Conservation (phyloP, 2,888 invertebrate species). For the Xestia c-nigrum region DNA sequence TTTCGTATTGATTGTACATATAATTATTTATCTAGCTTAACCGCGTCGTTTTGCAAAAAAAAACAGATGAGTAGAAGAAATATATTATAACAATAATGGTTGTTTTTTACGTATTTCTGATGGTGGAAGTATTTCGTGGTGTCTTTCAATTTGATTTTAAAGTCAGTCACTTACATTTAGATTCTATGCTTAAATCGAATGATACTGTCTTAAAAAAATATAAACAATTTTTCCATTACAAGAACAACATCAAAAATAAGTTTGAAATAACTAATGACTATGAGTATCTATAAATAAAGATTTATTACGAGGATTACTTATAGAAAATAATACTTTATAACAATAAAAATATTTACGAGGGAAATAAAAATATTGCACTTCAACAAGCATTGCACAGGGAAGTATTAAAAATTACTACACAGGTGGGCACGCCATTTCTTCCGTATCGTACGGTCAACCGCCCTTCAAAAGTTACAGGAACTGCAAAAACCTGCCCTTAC, state of each 20-base stretch:
- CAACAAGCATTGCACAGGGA: constrained; percentile 76
- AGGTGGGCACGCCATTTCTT: constrained; percentile 80
- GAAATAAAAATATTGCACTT: constrained; percentile 67
- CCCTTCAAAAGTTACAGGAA: constrained; percentile 6
- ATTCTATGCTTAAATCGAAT: constrained; percentile 70
- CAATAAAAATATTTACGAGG: constrained; percentile 58
- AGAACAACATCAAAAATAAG: constrained; percentile 63
- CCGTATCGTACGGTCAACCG: constrained; percentile 43
- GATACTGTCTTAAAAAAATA: constrained; percentile 81
- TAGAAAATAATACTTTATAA: constrained; percentile 56
- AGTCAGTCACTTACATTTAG: constrained; percentile 33
- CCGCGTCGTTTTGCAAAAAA: constrained; percentile 30
- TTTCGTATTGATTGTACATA: constrained; percentile 27
- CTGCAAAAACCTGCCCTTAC: not conserved
- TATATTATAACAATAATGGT: constrained; percentile 40
- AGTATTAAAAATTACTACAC: constrained; percentile 66
- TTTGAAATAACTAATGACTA: constrained; percentile 61
- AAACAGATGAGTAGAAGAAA: constrained; percentile 41
- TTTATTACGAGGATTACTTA: constrained; percentile 54
- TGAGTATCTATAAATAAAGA: constrained; percentile 58
- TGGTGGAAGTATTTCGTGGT: constrained; percentile 38
- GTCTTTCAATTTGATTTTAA: constrained; percentile 25
- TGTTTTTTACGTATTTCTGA: constrained; percentile 37
- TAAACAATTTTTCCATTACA: constrained; percentile 74
- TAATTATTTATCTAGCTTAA: constrained; percentile 25